Base-by-base conservation (phyloP, 1,140 invertebrate species). In the Drosophila leontia region DNA sequence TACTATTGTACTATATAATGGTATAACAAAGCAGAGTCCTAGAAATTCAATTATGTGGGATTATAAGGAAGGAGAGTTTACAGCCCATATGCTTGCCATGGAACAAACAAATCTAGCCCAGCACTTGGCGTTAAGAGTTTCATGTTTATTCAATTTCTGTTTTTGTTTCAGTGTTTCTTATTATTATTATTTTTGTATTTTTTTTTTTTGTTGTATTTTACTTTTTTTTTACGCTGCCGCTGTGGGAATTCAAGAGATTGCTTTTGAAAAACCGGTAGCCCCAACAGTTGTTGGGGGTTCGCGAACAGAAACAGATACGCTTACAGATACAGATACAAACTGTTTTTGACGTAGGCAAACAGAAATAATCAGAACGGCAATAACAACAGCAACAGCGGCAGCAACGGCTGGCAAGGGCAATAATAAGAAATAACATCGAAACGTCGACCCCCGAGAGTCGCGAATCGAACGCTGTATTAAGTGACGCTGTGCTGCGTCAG, bases 401-500 rank as follows among this genome's bases (percentile, higher is more conserved):
- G 26, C 51, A 15, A 19, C 34, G 17, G 53, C 53, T 55, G 67
- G 45, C 68, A 37, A 44, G 41, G 55, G 29, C 63, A 77, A 76
- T 68, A 69, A 57, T 76, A 77, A 75, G 57, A 62, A 82, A 75
- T 50, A 67, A 82, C 64, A 86, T 58, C 61, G 71, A 81, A 75
- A 50, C 50, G 53, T 70, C 51, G 60, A 62, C 61, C 61, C 61
- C 50, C 75, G 60, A 44, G 48, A 59, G 48, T 47, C 50, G 47
- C 50, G 61, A 70, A 75, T 75, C 45, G 35, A 74, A 74, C 48
- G 71, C 42, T 87, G 79, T 79, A 72, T 79, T 68, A 61, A 86
- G 80, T 87, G 84, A 88, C 85, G 85, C 70, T 69, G 62, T 78
- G 78, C 84, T 90, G 75, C 85, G 84, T 90, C 84, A 88, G 84